phyloP scores from a whole-genome alignment of 2,113 vertebrate species.

The Toxotes chatareus region DNA sequence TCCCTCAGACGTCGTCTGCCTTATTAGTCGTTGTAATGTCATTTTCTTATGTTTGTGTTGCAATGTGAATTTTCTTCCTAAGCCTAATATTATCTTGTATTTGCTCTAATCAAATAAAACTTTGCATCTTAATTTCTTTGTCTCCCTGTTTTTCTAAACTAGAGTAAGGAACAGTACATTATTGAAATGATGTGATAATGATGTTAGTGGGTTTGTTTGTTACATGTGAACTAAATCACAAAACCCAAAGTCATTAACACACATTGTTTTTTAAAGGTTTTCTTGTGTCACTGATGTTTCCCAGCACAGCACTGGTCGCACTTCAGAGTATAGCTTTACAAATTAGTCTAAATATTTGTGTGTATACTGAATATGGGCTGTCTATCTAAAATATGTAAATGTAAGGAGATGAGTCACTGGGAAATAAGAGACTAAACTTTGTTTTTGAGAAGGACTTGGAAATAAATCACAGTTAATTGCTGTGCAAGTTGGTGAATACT shows the following conservation, averaged over 20 bases:
- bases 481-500: no score
- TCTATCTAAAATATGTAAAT: not conserved
- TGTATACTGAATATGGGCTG: not conserved
- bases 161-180: not conserved
- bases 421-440: no score
- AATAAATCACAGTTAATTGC: no score
- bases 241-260: not conserved
- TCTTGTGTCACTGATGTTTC: not conserved
- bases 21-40: not conserved
- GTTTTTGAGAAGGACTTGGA: no score
- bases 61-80: not conserved
- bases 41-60: not conserved
- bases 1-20: not conserved
- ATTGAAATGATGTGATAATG: not conserved
- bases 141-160: not conserved
- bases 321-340: no score
- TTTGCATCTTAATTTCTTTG: no score
- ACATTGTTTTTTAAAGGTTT: not conserved
- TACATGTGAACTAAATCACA: not conserved
- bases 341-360: not conserved
- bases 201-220: no score
- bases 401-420: not conserved
- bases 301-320: no score
- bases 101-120: constrained; percentile 9
- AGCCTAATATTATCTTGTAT: not conserved